Evolutionary conservation across 2,797 vertebrate species (phyloP), one percentile per base, ranked within the genome.

Genomic region (Vireo griseus): DNA sequence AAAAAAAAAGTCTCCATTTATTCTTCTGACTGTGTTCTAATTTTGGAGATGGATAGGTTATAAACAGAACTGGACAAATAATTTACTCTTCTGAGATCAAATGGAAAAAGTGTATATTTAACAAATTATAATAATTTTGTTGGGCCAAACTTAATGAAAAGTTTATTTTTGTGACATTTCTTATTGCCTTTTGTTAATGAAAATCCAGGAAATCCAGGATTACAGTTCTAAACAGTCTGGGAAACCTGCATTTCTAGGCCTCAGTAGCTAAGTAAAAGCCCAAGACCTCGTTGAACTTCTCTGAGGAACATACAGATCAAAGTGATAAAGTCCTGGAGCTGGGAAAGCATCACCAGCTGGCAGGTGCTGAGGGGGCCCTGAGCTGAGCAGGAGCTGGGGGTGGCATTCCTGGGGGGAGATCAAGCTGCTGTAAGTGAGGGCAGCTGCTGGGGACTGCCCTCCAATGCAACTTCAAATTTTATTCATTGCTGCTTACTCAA

Each of bases 341-440:
- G 2, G 26, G 35, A 58, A 58, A 59, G 35, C 15, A 25, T 21
- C 50, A 57, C 11, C 33, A 83, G 68, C 11, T 25, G 51, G 18
- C 5, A 45, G 26, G 16, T 45, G 59, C 16, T 6, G 13, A 83
- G 26, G 0, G 0, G 40, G 4, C 1, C 16, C 42, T 35, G 57
- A 52, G 22, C 29, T 62, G 39, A 51, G 68, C 74, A 47, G 71
- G 13, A 55, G 31, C n/a, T 55, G 62, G 39, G 19, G 13, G 9
- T 52, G 62, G 10, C 48, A 62, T 6, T 21, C 9, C 65, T 24
- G 16, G 10, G 24, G 12, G 69, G 33, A 35, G 3, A 35, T 16
- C 29, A 37, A 65, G 52, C 13, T 12, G 6, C 47, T 47, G 6
- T 5, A 7, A 26, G 7, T 0, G 4, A 35, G 13, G 18, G 15